Evolutionary conservation across 92 coral and sea anemone genomes (phyloP), one percentile per base, ranked within the genome.

Genomic region (Desmophyllum pertusum): DNA sequence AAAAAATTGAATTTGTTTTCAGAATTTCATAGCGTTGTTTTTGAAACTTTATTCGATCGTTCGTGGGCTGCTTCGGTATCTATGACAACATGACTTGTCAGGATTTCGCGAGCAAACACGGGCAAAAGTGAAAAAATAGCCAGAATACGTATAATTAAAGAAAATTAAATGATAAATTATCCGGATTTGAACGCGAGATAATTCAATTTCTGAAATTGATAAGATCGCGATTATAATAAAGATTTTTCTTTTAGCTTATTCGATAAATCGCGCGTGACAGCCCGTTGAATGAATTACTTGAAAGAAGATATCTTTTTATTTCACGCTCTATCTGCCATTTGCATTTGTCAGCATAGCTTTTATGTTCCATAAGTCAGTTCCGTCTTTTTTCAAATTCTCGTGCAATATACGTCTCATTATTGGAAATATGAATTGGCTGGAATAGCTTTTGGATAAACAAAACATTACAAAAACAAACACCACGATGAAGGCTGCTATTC

Each of bases 381-480:
- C 72, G 35, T 27, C 53, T 71, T 38, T n/a, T 39, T 41, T 29
- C 43, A 71, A 82, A 50, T 59, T 72, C 72, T 71, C 3, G 40
- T 10, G 70, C 72, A 57, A 71, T 72, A 53, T 42, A 55, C 37
- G 79, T 52, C 79, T 41, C 55, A 82, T 82, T 82, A 27, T 31
- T 33, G 42, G 79, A 51, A 71, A 59, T 59, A 37, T 38, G 52
- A 19, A 82, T 71, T n/a, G 63, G 64, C 66, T 48, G 36, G 46
- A 35, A 80, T 68, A 40, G 63, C 48, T 45, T 5, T 23, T 21
- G 50, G 42, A 35, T 35, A 80, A 80, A 80, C 84, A 80, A 68
- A 80, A 69, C 55, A 36, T 51, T 68, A 52, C 40, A 82, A 82
- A 59, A 82, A 42, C 61, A 75, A 82, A 82, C 86, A 71, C 19